A percentile compares a stretch with the other conserved stretches of the same genome.
Evolutionary conservation across 2,113 vertebrate species (phyloP).

Genomic region (Petrocephalus zakoni): DNA sequence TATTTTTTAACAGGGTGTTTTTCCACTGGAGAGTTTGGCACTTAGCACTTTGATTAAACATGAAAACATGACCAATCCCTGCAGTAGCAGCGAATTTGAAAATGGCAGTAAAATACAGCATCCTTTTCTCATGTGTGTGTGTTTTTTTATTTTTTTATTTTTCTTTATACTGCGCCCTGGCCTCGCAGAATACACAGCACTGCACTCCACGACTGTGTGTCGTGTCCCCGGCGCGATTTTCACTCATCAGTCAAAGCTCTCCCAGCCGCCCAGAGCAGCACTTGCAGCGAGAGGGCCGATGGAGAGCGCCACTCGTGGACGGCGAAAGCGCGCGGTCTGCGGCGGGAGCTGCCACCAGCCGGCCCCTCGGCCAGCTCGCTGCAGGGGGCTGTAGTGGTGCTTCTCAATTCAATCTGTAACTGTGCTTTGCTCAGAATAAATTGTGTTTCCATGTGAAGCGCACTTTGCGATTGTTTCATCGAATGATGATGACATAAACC

Average conservation of each 20-base stretch:
- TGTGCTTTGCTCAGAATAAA: neutral
- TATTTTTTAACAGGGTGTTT: constrained; percentile 43
- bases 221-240: neutral
- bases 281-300: neutral
- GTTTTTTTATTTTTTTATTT: neutral
- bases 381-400: neutral
- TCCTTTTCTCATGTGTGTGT: neutral
- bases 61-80: constrained; percentile 46
- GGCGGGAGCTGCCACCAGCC: neutral
- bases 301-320: neutral
- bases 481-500: neutral
- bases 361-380: neutral
- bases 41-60: constrained; percentile 61
- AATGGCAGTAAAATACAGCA: constrained; percentile 8
- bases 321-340: neutral
- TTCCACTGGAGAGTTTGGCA: constrained; percentile 50
- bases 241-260: neutral
- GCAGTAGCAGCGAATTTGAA: constrained; percentile 44
- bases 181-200: neutral
- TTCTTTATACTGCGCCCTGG: neutral
- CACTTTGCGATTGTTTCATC: neutral
- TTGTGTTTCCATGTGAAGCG: neutral
- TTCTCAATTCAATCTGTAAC: neutral
- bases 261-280: neutral
- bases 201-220: neutral